Evolutionary conservation across 2,797 vertebrate genomes (phyloP).

Genomic region (Gallinago nigripennis): DNA sequence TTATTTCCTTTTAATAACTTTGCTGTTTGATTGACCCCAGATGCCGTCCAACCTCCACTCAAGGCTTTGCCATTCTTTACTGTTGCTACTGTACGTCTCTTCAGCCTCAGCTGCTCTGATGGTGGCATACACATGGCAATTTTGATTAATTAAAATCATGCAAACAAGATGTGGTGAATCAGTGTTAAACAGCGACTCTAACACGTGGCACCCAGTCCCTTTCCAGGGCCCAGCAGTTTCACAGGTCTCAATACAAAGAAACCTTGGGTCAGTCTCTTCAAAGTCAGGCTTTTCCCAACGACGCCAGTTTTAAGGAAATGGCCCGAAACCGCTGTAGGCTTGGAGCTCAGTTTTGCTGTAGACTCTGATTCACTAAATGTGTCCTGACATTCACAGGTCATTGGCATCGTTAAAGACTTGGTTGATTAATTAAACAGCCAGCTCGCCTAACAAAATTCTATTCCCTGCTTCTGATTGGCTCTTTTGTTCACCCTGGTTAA

Average conservation of each 20-base stretch:
- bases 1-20: neutral
- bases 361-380: neutral
- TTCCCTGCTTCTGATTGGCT: neutral
- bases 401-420: neutral
- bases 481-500: neutral
- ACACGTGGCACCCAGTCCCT: neutral
- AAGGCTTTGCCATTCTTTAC: neutral
- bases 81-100: fast-evolving
- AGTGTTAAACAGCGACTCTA: neutral
- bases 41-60: neutral
- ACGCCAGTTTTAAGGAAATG: neutral
- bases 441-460: neutral
- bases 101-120: neutral
- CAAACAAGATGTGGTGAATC: neutral
- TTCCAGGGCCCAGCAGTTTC: neutral
- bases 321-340: neutral
- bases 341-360: neutral
- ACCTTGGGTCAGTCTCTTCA: neutral
- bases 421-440: neutral
- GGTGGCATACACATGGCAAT: neutral
- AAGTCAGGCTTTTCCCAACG: neutral
- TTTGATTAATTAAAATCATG: neutral
- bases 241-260: neutral
- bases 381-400: neutral
- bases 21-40: neutral